A percentile compares a stretch with the other conserved stretches of the same genome.
Evolutionary conservation across 1,140 invertebrate genomes (phyloP).

Genomic region (Dryas iulia): DNA sequence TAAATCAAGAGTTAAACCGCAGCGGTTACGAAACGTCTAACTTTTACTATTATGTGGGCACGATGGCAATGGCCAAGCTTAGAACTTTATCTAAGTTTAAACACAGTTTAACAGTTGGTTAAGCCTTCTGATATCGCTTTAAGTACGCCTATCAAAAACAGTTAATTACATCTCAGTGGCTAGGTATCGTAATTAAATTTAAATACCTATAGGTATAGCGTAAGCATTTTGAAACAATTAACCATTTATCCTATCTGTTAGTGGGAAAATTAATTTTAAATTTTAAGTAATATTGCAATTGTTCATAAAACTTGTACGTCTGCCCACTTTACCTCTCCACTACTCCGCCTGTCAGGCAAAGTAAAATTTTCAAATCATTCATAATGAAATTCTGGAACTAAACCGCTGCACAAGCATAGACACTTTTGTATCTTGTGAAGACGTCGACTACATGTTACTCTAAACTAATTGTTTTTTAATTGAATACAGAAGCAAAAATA

Average conservation of each 20-base stretch:
- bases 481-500: too few relatives aligned
- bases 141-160: constrained; percentile 29
- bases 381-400: too few relatives aligned
- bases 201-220: not conserved
- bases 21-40: constrained; percentile 32
- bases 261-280: not conserved
- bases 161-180: constrained; percentile 17
- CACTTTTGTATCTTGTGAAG: too few relatives aligned
- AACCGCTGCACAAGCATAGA: too few relatives aligned
- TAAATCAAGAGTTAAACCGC: constrained; percentile 29
- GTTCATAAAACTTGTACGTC: too few relatives aligned
- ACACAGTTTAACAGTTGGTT: constrained; percentile 35
- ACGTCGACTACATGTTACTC: too few relatives aligned
- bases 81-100: constrained; percentile 35
- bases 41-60: constrained; percentile 39
- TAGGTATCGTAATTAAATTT: not conserved
- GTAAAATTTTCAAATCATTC: too few relatives aligned
- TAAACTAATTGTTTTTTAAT: too few relatives aligned
- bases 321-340: too few relatives aligned
- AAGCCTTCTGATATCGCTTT: constrained; percentile 29
- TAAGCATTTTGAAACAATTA: not conserved
- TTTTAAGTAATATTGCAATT: too few relatives aligned
- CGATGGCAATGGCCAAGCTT: constrained; percentile 32
- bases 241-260: not conserved
- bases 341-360: too few relatives aligned